Base-by-base conservation (phyloP, 2,113 vertebrate genomes). In the Aix galericulata region DNA sequence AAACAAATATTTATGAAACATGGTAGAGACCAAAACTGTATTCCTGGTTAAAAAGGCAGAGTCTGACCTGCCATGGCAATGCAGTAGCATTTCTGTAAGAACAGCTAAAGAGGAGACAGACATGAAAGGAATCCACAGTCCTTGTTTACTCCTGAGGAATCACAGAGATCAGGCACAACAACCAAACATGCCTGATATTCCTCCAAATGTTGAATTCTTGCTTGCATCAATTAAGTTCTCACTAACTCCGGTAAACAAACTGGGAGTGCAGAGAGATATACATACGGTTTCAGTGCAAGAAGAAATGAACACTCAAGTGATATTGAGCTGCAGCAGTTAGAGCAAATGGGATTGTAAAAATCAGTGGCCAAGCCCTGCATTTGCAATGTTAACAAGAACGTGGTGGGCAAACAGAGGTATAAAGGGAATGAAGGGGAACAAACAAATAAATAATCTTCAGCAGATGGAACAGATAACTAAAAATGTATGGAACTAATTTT, bases 21-120 rank as follows among this genome's bases (percentile, higher is more conserved):
- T 0, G 0, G 1, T 1, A 58, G 20, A 46, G 12, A 63, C 1
- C 55, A 52, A 74, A 92, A 74, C 11, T 8, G 13, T 13, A 38
- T 60, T 48, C n/a, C 36, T 18, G 6, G 21, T 58, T 85, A 78
- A 73, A 85, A 48, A 5, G n/a, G 55, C 26, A 42, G 22, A 59
- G 26, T 62, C 66, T 68, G 21, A 82, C 4, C 17, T 59, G 55
- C 23, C 64, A 17, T 11, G 23, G 31, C 62, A 83, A 71, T 0
- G 0, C 44, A 38, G 7, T 11, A 34, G 17, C n/a, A 50, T 60
- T 90, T 55, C 50, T 31, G 38, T 22, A 12, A 13, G 59, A 52
- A 74, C 42, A 82, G 36, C 18, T n/a, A 18, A 31, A 32, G 27
- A 36, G 78, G 4, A n/a, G 4, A n/a, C 7, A 52, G 25, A 40